A percentile compares a stretch with the other conserved stretches of the same genome.
Conservation (phyloP, 2,797 vertebrate genomes). For the Argyrosomus regius region DNA sequence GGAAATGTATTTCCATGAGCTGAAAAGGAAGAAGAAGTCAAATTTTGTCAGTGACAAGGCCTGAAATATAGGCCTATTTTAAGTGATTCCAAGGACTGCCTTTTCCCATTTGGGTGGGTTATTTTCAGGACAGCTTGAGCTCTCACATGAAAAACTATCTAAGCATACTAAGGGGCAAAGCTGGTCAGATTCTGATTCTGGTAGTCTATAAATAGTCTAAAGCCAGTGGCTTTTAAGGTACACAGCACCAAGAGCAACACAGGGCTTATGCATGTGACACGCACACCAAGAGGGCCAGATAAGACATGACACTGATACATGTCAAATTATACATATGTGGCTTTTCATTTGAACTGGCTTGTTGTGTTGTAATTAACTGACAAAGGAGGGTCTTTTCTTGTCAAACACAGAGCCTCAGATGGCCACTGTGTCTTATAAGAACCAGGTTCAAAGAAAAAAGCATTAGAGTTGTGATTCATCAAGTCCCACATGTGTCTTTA, state of each 20-base stretch:
- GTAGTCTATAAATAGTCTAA: slow-evolving; percentile 81
- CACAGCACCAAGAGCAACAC: slow-evolving; percentile 67
- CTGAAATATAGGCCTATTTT: slow-evolving; percentile 68
- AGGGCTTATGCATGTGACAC: slow-evolving; percentile 68
- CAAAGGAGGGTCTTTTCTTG: slow-evolving; percentile 7
- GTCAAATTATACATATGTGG: slow-evolving; percentile 21
- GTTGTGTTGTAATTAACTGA: no score
- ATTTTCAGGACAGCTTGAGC: slow-evolving; percentile 73
- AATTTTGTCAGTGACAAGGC: slow-evolving; percentile 63
- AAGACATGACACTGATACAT: slow-evolving; percentile 36
- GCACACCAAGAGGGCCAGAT: slow-evolving; percentile 31
- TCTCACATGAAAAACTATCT: slow-evolving; percentile 75
- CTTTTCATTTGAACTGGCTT: slow-evolving; percentile 25
- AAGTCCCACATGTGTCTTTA: slow-evolving; percentile 20
- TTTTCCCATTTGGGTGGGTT: slow-evolving; percentile 73
- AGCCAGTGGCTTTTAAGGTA: slow-evolving; percentile 74
- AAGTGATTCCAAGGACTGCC: slow-evolving; percentile 67
- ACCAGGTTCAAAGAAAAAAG: background rate
- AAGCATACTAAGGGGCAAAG: slow-evolving; percentile 73
- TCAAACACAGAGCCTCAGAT: slow-evolving; percentile 32
- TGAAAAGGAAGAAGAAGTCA: slow-evolving; percentile 69
- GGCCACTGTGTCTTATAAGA: background rate
- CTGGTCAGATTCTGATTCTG: slow-evolving; percentile 79
- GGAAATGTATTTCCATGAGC: slow-evolving; percentile 67
- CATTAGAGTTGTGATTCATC: slow-evolving; percentile 12